These are phyloP conservation scores for Gortyna flavago DNA, from an alignment of 2,888 invertebrate genomes.

Conservation along the genomic window DNA sequence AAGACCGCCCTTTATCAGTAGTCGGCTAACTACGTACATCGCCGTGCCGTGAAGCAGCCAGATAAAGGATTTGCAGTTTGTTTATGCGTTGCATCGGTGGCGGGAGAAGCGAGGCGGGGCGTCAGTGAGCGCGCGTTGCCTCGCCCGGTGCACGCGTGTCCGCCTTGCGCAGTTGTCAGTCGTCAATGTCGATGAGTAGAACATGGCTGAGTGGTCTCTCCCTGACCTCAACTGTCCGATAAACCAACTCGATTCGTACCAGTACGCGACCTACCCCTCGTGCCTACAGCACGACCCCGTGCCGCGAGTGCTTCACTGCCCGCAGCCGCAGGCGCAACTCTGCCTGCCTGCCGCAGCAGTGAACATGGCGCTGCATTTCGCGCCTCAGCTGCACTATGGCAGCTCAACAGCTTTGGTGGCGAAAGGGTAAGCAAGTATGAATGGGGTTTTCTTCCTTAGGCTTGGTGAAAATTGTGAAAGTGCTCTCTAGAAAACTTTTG, in stretches of 20 bases:
- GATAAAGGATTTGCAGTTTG: constrained; percentile 87
- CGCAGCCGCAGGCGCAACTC: constrained; percentile 58
- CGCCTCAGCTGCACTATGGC: constrained; percentile 42
- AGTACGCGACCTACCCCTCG: constrained; percentile 68
- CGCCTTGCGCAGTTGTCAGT: constrained; percentile 72
- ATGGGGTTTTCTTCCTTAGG: background rate
- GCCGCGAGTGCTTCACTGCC: constrained; percentile 51
- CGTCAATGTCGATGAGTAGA: constrained; percentile 57
- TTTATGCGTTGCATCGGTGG: constrained; percentile 81
- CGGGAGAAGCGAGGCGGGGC: constrained; percentile 73
- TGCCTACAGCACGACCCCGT: constrained; percentile 64
- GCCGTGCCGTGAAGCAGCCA: constrained; percentile 71
- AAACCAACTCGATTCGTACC: constrained; percentile 69
- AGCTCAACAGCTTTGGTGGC: constrained; percentile 50
- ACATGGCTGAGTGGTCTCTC: constrained; percentile 79
- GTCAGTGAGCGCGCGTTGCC: constrained; percentile 83
- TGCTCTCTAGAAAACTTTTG: constrained; percentile 18
- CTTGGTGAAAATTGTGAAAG: constrained; percentile 21
- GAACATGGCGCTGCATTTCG: constrained; percentile 52
- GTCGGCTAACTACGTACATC: constrained; percentile 74
- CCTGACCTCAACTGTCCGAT: constrained; percentile 72
- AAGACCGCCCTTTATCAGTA: constrained; percentile 77
- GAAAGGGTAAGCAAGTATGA: constrained; percentile 67
- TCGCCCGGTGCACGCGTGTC: constrained; percentile 80
- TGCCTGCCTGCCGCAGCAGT: constrained; percentile 34